Conservation (phyloP, 2,888 invertebrate species). For the Lamellibrachia columna region DNA sequence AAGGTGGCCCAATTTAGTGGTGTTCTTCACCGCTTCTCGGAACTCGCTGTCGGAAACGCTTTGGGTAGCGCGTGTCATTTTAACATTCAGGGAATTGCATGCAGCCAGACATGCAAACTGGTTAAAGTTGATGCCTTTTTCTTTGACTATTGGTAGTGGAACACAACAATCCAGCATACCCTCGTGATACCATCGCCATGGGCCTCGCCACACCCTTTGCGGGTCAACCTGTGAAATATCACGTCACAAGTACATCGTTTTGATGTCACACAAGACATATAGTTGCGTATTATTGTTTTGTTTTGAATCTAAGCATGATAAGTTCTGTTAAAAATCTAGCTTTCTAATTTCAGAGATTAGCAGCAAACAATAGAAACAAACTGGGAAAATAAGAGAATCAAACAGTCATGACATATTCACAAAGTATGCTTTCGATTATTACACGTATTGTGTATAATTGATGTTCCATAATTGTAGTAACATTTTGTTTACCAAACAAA, state of each 20-base stretch:
- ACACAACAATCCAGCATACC: slow-evolving; percentile 66
- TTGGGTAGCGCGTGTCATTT: slow-evolving; percentile 37
- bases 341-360: too few species aligned
- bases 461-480: too few species aligned
- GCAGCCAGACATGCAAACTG: slow-evolving; percentile 64
- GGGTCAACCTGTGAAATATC: slow-evolving; percentile 20
- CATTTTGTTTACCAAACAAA: too few species aligned
- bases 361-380: too few species aligned
- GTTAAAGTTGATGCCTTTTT: slow-evolving; percentile 60
- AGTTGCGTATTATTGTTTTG: neutral
- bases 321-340: neutral
- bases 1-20: slow-evolving; percentile 42
- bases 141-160: slow-evolving; percentile 53
- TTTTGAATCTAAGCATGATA: neutral
- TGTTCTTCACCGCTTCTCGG: slow-evolving; percentile 32
- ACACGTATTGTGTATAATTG: too few species aligned
- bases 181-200: slow-evolving; percentile 67
- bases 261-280: neutral
- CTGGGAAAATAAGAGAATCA: too few species aligned
- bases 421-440: too few species aligned
- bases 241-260: neutral
- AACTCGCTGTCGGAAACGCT: slow-evolving; percentile 39
- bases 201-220: slow-evolving; percentile 57
- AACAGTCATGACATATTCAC: too few species aligned
- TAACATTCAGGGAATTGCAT: slow-evolving; percentile 61